phyloP scores from a whole-genome alignment of 92 coral and sea anemone species.

The Siderastrea radians region DNA sequence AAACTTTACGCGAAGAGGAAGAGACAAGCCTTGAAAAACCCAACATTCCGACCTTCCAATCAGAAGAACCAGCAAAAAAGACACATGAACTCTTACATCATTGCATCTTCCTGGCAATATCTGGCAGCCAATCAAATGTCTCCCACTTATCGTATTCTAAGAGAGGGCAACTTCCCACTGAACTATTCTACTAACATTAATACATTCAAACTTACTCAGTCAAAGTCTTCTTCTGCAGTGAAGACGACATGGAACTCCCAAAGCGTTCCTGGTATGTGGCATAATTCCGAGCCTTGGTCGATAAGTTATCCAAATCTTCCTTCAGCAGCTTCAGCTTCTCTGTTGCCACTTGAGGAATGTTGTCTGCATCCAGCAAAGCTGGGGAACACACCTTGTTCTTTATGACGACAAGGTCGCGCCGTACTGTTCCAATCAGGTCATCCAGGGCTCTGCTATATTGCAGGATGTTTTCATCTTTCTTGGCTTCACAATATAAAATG shows the following conservation, averaged over 20 bases:
- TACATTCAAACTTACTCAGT: conserved; percentile 68
- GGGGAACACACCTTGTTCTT: conserved; percentile 92
- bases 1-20: too few species aligned
- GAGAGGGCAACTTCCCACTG: too few species aligned
- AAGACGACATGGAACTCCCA: conserved; percentile 85
- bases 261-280: conserved; percentile 91
- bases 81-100: too few species aligned
- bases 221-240: conserved; percentile 83
- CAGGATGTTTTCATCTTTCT: conserved; percentile 94
- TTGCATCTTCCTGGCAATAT: too few species aligned
- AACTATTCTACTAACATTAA: too few species aligned
- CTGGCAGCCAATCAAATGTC: too few species aligned
- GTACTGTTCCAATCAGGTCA: conserved; percentile 79
- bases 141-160: too few species aligned
- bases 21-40: too few species aligned
- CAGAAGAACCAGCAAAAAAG: too few species aligned
- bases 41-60: too few species aligned
- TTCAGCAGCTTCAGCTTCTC: conserved; percentile 84
- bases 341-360: conserved; percentile 83
- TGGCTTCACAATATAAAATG: conserved; percentile 94
- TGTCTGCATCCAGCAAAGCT: conserved; percentile 85
- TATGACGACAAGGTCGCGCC: conserved; percentile 83
- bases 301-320: conserved; percentile 81
- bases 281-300: conserved; percentile 86
- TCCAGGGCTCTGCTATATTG: conserved; percentile 83